Evolutionary conservation across 2,113 vertebrate genomes (phyloP).

Genomic region (Lophotis ruficrista): DNA sequence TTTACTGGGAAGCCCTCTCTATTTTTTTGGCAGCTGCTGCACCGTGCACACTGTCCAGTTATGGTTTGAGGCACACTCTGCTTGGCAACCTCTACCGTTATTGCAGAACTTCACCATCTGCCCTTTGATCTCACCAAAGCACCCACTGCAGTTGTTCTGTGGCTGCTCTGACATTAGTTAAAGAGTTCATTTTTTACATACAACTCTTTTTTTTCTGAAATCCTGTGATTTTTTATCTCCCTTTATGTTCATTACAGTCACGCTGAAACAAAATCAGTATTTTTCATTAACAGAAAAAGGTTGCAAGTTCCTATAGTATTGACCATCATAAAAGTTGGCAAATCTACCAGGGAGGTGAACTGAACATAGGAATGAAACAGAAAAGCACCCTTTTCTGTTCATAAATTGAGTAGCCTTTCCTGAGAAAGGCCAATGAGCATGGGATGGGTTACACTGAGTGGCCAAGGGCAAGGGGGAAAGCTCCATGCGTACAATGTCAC

Average conservation of each 20-base stretch:
- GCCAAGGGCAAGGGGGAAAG: background rate
- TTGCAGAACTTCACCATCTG: background rate
- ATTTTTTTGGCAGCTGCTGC: background rate
- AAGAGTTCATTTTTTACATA: background rate
- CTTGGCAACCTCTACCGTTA: background rate
- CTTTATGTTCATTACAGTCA: background rate
- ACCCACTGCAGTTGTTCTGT: background rate
- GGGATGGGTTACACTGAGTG: too few relatives aligned
- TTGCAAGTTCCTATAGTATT: background rate
- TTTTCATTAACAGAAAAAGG: background rate
- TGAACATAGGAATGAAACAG: background rate
- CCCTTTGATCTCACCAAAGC: background rate
- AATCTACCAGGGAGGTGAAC: background rate
- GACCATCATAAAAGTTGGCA: background rate
- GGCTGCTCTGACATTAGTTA: background rate
- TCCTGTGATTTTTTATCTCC: background rate
- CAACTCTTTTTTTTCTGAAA: background rate
- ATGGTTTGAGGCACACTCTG: background rate
- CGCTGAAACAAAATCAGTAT: background rate
- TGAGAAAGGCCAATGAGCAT: background rate
- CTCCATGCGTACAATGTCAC: fast-evolving
- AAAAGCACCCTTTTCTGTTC: background rate
- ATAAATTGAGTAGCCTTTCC: background rate
- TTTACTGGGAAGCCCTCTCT: background rate
- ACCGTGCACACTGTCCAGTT: fast-evolving